Evolutionary conservation across 1,140 invertebrate species (phyloP), one percentile per base, ranked within the genome.

Genomic region (Ceratina calcarata): DNA sequence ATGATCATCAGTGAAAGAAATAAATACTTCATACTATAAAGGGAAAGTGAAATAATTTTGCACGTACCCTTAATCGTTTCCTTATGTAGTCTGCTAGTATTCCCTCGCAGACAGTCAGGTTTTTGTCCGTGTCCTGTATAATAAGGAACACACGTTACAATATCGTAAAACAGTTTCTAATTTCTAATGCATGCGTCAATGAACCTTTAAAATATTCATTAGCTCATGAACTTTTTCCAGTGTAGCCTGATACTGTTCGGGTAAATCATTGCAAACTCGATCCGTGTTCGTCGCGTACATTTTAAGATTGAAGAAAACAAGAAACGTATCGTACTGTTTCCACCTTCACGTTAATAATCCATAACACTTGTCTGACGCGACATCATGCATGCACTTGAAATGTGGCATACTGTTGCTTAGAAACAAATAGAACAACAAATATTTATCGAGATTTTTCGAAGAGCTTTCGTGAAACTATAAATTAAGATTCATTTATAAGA

Each of bases 31-130:
- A 13, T 58, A 45, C 8, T 45, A 53, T 32, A n/a, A 66, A 0
- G 12, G 0, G 66, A 0, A 2, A 15, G 6, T 27, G 6, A 62
- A 67, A 58, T 67, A 61, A 71, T 85, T 73, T 67, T 66, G 4
- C 12, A 84, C 86, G 24, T 90, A 91, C 90, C 89, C 87, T 81
- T 6, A 88, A 66, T 69, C 85, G 83, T 66, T 85, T 90, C 37
- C 82, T 79, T 57, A 90, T 80, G 24, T 91, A 91, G 45, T 81
- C 68, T 27, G 84, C 66, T 57, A 91, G 60, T 72, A 91, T 89
- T 78, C 90, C 87, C 70, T 91, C 90, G 73, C 90, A 91, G n/a
- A 84, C 73, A 15, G 87, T 89, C 60, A 91, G 81, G 66, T 91
- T 91, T 69, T 80, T 80, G 45, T 91, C 89, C 6, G 89, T 91